phyloP scores from a whole-genome alignment of 2,888 invertebrate species.

The Aspidiotus destructor region DNA sequence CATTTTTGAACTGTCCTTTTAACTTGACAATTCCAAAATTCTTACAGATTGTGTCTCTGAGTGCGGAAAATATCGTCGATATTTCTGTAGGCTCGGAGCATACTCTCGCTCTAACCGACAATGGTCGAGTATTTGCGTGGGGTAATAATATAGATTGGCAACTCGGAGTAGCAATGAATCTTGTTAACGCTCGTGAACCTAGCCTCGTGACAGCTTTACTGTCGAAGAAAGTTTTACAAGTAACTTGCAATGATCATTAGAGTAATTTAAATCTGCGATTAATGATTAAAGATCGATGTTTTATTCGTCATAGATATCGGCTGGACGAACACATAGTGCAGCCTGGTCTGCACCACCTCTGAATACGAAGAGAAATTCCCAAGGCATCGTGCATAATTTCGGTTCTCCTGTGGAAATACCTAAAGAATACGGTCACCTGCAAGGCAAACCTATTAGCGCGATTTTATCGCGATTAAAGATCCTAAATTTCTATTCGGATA shows the following conservation, averaged over 20 bases:
- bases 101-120: conserved; percentile 48
- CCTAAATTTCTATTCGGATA: conserved; percentile 53
- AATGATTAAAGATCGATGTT: neutral
- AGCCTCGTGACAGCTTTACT: conserved; percentile 47
- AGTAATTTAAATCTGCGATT: neutral
- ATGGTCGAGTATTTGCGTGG: conserved; percentile 53
- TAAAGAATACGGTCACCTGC: conserved; percentile 49
- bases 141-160: conserved; percentile 56
- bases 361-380: conserved; percentile 42
- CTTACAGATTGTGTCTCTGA: conserved; percentile 43
- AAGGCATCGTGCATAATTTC: conserved; percentile 42
- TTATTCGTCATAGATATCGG: conserved; percentile 46
- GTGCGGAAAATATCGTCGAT: conserved; percentile 42
- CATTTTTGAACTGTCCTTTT: neutral
- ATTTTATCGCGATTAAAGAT: conserved; percentile 50
- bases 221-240: conserved; percentile 49
- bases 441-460: conserved; percentile 45
- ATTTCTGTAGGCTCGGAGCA: conserved; percentile 55
- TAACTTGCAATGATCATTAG: conserved; percentile 32
- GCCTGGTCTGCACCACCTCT: conserved; percentile 53
- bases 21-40: conserved; percentile 6
- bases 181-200: conserved; percentile 48
- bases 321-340: conserved; percentile 54
- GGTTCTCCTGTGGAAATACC: conserved; percentile 50
- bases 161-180: conserved; percentile 46